phyloP scores from a whole-genome alignment of 2,888 invertebrate species.

The Mimas tiliae region DNA sequence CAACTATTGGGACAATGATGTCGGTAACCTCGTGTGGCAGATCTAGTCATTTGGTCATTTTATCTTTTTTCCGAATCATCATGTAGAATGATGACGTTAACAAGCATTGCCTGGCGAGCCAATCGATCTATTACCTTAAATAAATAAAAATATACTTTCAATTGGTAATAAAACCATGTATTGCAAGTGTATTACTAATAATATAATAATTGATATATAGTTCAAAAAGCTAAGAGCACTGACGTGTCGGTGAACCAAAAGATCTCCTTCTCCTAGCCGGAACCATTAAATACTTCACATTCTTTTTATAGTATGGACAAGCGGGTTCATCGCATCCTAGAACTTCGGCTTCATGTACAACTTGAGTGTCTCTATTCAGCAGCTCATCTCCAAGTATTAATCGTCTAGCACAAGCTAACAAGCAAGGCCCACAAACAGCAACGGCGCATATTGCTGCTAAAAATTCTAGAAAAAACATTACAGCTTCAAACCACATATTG shows the following conservation, averaged over 20 bases:
- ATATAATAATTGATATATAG: not conserved
- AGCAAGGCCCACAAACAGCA: conserved; percentile 74
- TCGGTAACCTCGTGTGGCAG: too few relatives aligned
- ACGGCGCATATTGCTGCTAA: conserved; percentile 73
- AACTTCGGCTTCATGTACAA: conserved; percentile 64
- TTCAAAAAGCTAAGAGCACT: conserved; percentile 37
- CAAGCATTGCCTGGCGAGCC: too few relatives aligned
- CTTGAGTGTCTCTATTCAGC: conserved; percentile 51
- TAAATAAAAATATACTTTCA: not conserved
- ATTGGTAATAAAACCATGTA: not conserved
- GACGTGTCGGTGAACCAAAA: conserved; percentile 60
- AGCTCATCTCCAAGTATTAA: conserved; percentile 69
- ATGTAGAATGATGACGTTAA: too few relatives aligned
- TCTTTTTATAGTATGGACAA: conserved; percentile 78
- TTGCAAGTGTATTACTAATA: not conserved
- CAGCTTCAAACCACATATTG: conserved; percentile 63
- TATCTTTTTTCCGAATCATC: too few relatives aligned
- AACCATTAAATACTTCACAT: conserved; percentile 69
- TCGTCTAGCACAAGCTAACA: conserved; percentile 68
- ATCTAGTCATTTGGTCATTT: too few relatives aligned
- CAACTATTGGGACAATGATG: too few relatives aligned
- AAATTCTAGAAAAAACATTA: conserved; percentile 71
- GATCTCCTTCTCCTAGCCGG: conserved; percentile 60
- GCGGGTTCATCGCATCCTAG: conserved; percentile 76
- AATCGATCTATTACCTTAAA: too few relatives aligned